Conservation (phyloP, 2,113 vertebrate species). For the Prinia subflava region DNA sequence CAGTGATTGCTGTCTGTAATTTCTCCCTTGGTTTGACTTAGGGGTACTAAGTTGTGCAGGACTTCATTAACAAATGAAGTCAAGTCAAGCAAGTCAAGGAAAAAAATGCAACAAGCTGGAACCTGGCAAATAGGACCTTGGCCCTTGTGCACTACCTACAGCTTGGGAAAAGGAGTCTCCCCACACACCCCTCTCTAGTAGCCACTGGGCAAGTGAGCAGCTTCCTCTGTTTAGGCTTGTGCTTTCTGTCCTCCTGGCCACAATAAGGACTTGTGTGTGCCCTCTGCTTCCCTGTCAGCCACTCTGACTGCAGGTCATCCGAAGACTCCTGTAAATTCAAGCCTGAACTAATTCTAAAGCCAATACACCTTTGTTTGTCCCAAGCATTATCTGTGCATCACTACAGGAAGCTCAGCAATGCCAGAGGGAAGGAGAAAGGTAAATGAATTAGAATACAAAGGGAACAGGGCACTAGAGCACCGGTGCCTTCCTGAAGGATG, state of each 20-base stretch:
- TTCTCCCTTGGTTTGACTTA: constrained; percentile 29
- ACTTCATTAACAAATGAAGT: constrained; percentile 20
- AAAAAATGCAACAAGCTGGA: not conserved
- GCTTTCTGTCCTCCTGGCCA: not conserved
- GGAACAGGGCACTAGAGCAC: not conserved
- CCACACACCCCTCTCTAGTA: not conserved
- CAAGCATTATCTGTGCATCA: not conserved
- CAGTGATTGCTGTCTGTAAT: constrained; percentile 7
- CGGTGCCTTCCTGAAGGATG: not conserved
- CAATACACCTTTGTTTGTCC: not conserved
- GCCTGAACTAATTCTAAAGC: not conserved
- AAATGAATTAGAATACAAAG: not conserved
- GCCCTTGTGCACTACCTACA: not conserved
- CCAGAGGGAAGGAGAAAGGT: not conserved
- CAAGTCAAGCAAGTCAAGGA: not conserved
- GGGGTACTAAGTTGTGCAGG: not conserved
- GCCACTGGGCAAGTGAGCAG: not conserved
- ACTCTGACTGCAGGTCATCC: not conserved
- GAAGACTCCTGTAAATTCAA: not conserved
- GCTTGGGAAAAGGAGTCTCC: not conserved
- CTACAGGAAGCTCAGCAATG: not conserved
- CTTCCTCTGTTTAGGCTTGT: not conserved
- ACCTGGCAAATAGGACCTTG: not conserved
- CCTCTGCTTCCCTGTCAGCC: not conserved
- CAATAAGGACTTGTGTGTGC: not conserved